A percentile compares a stretch with the other conserved stretches of the same genome.
These are phyloP conservation scores for Matsumyia berberina DNA, from an alignment of 2,888 invertebrate genomes.

Conservation along the genomic window DNA sequence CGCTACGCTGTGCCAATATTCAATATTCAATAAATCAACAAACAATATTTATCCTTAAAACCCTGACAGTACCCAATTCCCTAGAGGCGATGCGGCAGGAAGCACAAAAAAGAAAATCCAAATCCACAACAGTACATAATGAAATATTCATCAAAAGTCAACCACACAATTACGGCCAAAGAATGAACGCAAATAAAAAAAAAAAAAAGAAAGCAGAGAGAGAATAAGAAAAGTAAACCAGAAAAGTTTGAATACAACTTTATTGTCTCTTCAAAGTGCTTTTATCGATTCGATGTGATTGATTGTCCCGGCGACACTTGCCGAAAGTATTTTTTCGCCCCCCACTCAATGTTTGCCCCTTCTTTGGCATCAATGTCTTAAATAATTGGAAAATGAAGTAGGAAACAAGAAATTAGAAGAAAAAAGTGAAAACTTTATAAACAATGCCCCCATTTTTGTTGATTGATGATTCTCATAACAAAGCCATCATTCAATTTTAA, in stretches of 20 bases:
- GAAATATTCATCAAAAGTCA: conserved; percentile 75
- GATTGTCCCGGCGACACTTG: conserved; percentile 71
- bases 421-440: conserved; percentile 51
- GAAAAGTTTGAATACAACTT: conserved; percentile 61
- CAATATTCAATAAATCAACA: conserved; percentile 66
- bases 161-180: conserved; percentile 69
- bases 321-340: conserved; percentile 31
- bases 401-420: conserved; percentile 18
- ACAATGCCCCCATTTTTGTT: conserved; percentile 57
- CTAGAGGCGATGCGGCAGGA: conserved; percentile 25
- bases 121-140: conserved; percentile 65
- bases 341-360: conserved; percentile 25
- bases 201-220: not conserved
- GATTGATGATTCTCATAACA: conserved; percentile 70
- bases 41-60: conserved; percentile 52
- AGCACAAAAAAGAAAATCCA: conserved; percentile 48
- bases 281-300: conserved; percentile 74
- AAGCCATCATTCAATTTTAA: conserved; percentile 68
- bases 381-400: conserved; percentile 73
- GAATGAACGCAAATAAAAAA: conserved; percentile 47
- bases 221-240: conserved; percentile 30
- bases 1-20: conserved; percentile 33
- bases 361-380: conserved; percentile 44
- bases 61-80: conserved; percentile 44
- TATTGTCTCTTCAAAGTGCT: conserved; percentile 72